Evolutionary conservation across 2,113 vertebrate genomes (phyloP).

Genomic region (Limanda limanda): DNA sequence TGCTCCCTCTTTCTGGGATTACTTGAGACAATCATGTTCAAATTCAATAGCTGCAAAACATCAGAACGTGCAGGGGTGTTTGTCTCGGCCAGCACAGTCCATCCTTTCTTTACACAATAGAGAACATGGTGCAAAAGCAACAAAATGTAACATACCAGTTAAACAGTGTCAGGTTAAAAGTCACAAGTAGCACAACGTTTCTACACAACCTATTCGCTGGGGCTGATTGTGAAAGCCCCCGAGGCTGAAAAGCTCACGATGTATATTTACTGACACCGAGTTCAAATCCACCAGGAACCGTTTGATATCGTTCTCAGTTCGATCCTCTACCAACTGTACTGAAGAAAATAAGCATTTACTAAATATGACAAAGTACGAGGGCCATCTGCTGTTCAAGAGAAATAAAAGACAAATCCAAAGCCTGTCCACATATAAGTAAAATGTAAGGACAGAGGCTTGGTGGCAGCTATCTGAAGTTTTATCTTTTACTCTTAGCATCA

Average conservation of each 20-base stretch:
- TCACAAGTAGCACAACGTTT: background rate
- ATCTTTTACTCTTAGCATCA: too few relatives aligned
- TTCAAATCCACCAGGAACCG: background rate
- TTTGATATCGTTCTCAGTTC: background rate
- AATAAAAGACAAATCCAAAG: background rate
- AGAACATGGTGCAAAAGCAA: constrained; percentile 21
- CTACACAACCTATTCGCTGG: background rate
- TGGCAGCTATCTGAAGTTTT: too few relatives aligned
- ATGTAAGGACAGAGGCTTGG: background rate
- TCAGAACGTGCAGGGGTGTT: constrained; percentile 93
- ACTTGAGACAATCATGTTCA: constrained; percentile 98
- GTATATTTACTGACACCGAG: background rate
- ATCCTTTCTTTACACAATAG: constrained; percentile 8
- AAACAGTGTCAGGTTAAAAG: constrained; percentile 12
- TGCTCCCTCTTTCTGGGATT: constrained; percentile 95
- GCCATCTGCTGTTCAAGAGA: too few relatives aligned
- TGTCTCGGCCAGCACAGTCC: constrained; percentile 68
- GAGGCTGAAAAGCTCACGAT: constrained; percentile 53
- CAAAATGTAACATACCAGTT: constrained; percentile 1
- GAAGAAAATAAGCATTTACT: too few relatives aligned
- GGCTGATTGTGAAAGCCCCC: too few relatives aligned
- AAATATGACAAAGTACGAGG: too few relatives aligned
- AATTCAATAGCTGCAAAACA: constrained; percentile 98
- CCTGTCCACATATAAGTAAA: background rate
- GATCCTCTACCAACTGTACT: background rate